Conservation (phyloP, 2,888 invertebrate species). For the Microchrysa polita region DNA sequence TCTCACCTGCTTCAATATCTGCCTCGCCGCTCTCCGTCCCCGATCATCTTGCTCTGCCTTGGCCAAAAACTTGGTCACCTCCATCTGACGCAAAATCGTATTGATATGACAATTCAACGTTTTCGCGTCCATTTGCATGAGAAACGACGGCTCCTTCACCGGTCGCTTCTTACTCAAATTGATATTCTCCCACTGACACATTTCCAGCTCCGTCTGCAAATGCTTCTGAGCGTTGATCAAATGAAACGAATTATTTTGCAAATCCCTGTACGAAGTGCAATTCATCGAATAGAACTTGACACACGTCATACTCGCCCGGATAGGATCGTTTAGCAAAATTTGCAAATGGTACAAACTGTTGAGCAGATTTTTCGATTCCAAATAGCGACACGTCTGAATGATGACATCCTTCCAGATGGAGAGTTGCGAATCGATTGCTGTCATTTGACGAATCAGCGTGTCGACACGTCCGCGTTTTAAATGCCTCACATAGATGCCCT, state of each 20-base stretch:
- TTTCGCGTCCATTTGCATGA: slow-evolving; percentile 75
- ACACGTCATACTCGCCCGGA: slow-evolving; percentile 83
- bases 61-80: slow-evolving; percentile 78
- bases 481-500: slow-evolving; percentile 75
- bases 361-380: slow-evolving; percentile 74
- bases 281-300: slow-evolving; percentile 77
- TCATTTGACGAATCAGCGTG: slow-evolving; percentile 72
- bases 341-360: slow-evolving; percentile 81
- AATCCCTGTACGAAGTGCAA: slow-evolving; percentile 68
- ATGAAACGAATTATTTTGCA: slow-evolving; percentile 67
- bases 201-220: slow-evolving; percentile 71
- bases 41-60: slow-evolving; percentile 70
- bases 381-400: slow-evolving; percentile 74
- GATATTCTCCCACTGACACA: slow-evolving; percentile 67
- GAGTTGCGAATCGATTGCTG: slow-evolving; percentile 72
- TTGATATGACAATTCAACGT: slow-evolving; percentile 82
- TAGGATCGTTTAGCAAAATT: slow-evolving; percentile 75
- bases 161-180: slow-evolving; percentile 56
- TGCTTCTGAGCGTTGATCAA: slow-evolving; percentile 72
- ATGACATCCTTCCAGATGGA: slow-evolving; percentile 77
- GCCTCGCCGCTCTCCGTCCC: slow-evolving; percentile 52
- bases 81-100: slow-evolving; percentile 82
- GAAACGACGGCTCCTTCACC: slow-evolving; percentile 68
- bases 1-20: slow-evolving; percentile 48
- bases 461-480: slow-evolving; percentile 72